Base-by-base conservation (phyloP, 2,113 vertebrate species). In the Tyto alba region DNA sequence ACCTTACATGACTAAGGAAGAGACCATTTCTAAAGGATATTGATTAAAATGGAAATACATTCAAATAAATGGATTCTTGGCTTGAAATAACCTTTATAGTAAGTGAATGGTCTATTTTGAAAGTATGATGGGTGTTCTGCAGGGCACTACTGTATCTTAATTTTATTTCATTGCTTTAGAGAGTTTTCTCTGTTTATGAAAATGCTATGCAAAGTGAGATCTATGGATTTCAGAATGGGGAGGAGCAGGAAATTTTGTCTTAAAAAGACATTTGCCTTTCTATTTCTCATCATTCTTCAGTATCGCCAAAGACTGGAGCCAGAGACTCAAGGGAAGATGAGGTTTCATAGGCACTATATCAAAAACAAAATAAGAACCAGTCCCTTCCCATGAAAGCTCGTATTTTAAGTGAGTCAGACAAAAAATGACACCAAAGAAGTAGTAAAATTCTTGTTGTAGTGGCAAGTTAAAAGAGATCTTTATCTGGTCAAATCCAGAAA, bases 41-140 rank as follows among this genome's bases (percentile, higher is more conserved):
- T 96, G 97, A 98, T 98, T 98, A 98, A 98, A 98, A 98, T 98
- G 98, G 97, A 98, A 98, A 98, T 98, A 82, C 95, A 98, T 98
- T 98, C 97, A 98, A 98, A 98, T 98, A 97, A 98, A 98, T 97
- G 98, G 95, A 97, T 97, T 98, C 97, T 96, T 95, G 88, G 89
- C 96, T 96, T 97, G 96, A 97, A 97, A 97, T 97, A 98, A 98
- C 97, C 97, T 98, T 97, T 98, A 86, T 94, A 93, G 94, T 96
- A 97, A 97, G 82, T 93, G 92, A 97, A 97, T 96, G 95, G 95
- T 96, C 97, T 97, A 94, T 98, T 97, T 98, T 98, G 96, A 98
- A 98, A 98, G 97, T 98, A 97, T 97, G 97, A 98, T 98, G 85
- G 95, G 95, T 97, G 89, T 97, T 97, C 97, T 97, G 91, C 64